A percentile compares a stretch with the other conserved stretches of the same genome.
phyloP scores from a whole-genome alignment of 2,113 vertebrate species.

The Isurus oxyrinchus region DNA sequence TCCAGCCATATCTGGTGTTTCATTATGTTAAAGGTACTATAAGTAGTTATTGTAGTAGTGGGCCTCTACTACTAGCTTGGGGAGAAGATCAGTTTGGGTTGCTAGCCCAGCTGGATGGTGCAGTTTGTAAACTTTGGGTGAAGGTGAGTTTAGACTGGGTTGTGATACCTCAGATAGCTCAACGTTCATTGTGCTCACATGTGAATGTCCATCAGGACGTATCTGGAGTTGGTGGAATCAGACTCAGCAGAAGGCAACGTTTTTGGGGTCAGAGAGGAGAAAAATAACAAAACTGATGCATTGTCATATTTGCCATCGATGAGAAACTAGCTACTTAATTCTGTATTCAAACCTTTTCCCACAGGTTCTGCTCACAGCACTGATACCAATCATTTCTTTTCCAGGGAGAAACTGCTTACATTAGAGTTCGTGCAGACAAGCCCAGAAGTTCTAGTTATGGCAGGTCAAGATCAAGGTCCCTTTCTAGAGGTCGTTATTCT shows the following conservation, averaged over 20 bases:
- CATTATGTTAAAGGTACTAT: too few species aligned
- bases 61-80: not conserved
- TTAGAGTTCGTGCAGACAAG: constrained; percentile 73
- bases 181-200: not conserved
- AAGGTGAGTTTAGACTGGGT: not conserved
- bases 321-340: not conserved
- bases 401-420: constrained; percentile 82
- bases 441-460: constrained; percentile 67
- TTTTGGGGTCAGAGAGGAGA: not conserved
- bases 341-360: not conserved
- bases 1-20: too few species aligned
- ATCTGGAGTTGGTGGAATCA: not conserved
- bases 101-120: not conserved
- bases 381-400: constrained; percentile 14
- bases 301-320: not conserved
- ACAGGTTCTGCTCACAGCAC: not conserved
- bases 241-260: not conserved
- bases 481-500: constrained; percentile 78
- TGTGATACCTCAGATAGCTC: not conserved
- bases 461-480: constrained; percentile 78
- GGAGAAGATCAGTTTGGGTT: not conserved
- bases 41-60: too few species aligned
- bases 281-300: not conserved
- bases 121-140: not conserved
- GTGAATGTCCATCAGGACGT: not conserved